A percentile compares a stretch with the other conserved stretches of the same genome.
Evolutionary conservation across 2,113 vertebrate genomes (phyloP).

Genomic region (Synchiropus splendidus): DNA sequence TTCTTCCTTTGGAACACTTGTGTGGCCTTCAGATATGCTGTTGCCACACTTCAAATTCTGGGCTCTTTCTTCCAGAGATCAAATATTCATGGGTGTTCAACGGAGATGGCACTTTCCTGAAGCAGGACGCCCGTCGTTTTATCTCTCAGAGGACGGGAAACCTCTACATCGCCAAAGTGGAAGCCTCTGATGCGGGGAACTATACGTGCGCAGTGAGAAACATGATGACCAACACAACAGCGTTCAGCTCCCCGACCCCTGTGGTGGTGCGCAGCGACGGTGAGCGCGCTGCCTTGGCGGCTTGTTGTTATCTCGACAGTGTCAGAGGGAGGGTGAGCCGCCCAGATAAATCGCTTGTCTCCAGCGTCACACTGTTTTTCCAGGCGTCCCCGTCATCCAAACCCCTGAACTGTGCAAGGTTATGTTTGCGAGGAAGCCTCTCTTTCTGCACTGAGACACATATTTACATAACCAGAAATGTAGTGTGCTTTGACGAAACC

Average conservation of each 20-base stretch:
- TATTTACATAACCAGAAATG: conserved; percentile 37
- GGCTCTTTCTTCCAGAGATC: conserved; percentile 57
- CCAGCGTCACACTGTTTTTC: conserved; percentile 43
- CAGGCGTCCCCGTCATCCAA: conserved; percentile 21
- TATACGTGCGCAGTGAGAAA: conserved; percentile 79
- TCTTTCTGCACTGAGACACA: conserved; percentile 24
- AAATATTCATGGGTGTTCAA: conserved; percentile 80
- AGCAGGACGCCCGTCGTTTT: conserved; percentile 69
- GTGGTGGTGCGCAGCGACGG: conserved; percentile 74
- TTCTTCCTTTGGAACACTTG: too few species aligned
- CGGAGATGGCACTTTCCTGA: conserved; percentile 54
- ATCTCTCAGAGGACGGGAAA: conserved; percentile 78
- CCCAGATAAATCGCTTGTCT: conserved; percentile 41
- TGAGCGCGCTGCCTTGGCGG: conserved; percentile 52
- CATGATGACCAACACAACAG: conserved; percentile 56
- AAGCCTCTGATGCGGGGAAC: conserved; percentile 74
- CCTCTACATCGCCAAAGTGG: conserved; percentile 80
- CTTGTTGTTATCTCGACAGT: conserved; percentile 11
- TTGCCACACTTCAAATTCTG: too few species aligned
- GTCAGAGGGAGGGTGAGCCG: conserved; percentile 2
- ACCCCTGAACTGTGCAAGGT: conserved; percentile 20
- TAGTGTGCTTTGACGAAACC: conserved; percentile 11
- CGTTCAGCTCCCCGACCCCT: conserved; percentile 70
- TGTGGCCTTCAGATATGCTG: too few species aligned
- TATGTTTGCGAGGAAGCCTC: conserved; percentile 20